Base-by-base conservation (phyloP, 2,113 vertebrate genomes). In the Cacatua alba region DNA sequence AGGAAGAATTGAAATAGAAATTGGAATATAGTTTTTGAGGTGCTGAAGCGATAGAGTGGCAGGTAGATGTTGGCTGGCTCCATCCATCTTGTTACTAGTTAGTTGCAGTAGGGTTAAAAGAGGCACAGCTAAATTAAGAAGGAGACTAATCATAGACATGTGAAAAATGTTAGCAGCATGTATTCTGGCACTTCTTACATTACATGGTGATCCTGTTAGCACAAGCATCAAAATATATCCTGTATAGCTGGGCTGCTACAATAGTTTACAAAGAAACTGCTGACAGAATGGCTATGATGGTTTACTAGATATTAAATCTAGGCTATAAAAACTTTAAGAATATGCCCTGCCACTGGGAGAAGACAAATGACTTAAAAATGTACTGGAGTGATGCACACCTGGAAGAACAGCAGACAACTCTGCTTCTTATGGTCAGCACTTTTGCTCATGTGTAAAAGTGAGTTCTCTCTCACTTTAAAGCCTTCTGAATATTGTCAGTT, bases 121-220 rank as follows among this genome's bases (percentile, higher is more conserved):
- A 77, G 52, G 18, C 64, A 55, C 17, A 65, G 82, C 92, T 97
- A 95, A 95, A 94, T 96, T 93, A 88, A 92, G 94, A 64, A 63
- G 41, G 60, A 60, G 41, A 37, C 86, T 88, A 86, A 91, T 93
- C 62, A 52, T 2, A 84, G 86, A 82, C 23, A 90, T 3, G 14
- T 93, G 69, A 93, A 95, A 96, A 95, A 92, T 79, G 90, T 92
- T 93, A 93, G 67, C 86, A 82, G 88, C 55, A 6, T 72, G 82
- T 93, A 82, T 95, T 88, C 88, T 93, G 72, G 62, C 80, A 79
- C 83, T 78, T 88, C 82, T 75, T 84, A n/a, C 7, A 9, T 93
- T 94, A 88, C 88, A 79, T 35, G 49, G 48, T 92, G 95, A 94
- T 76, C 62, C 69, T 31, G 31, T 82, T 92, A 81, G 72, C 41